Evolutionary conservation across 2,888 invertebrate genomes (phyloP).

Genomic region (Sesia apiformis): DNA sequence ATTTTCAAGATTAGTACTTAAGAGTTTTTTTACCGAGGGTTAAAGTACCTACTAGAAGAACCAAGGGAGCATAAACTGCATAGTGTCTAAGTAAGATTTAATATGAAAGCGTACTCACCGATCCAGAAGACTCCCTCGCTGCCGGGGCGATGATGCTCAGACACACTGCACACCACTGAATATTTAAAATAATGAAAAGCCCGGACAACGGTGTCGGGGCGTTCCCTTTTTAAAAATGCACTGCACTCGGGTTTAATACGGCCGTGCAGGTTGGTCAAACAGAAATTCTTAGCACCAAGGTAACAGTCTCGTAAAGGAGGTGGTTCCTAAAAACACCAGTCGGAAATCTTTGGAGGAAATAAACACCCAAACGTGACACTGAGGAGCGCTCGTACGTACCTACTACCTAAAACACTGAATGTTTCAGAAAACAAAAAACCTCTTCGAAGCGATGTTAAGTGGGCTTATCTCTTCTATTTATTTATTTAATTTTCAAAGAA

Average conservation of each 20-base stretch:
- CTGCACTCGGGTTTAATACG: constrained; percentile 66
- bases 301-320: constrained; percentile 60
- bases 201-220: constrained; percentile 47
- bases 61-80: too few relatives aligned
- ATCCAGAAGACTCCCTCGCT: constrained; percentile 21
- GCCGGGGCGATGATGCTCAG: constrained; percentile 33
- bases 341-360: constrained; percentile 21
- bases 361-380: constrained; percentile 17
- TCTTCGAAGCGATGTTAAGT: too few relatives aligned
- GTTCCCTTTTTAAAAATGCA: constrained; percentile 70
- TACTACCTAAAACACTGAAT: too few relatives aligned
- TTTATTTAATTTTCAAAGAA: too few relatives aligned
- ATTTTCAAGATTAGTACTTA: too few relatives aligned
- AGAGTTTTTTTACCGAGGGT: too few relatives aligned
- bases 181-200: constrained; percentile 71
- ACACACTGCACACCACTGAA: constrained; percentile 65
- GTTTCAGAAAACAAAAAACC: neutral
- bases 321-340: constrained; percentile 38
- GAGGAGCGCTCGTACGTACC: neutral
- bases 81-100: neutral
- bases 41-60: too few relatives aligned
- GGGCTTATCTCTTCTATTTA: too few relatives aligned
- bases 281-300: constrained; percentile 48
- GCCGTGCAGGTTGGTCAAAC: constrained; percentile 65
- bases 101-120: constrained; percentile 32